A percentile compares a stretch with the other conserved stretches of the same genome.
Conservation (phyloP, 2,888 invertebrate species). For the Julus scandinavius region DNA sequence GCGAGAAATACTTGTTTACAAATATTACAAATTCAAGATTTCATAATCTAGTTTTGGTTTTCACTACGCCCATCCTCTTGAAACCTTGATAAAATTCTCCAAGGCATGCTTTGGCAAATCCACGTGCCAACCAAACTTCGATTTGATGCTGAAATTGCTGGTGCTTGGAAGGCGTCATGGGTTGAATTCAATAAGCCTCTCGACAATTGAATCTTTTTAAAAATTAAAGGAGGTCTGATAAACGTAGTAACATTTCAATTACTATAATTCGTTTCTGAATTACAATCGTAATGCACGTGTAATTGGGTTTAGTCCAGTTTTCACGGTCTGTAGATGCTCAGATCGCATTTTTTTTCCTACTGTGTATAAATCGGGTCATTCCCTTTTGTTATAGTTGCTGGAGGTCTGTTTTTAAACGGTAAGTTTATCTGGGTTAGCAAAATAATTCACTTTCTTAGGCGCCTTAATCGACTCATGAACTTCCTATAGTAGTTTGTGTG, state of each 20-base stretch:
- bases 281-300: neutral
- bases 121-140: neutral
- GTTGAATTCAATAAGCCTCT: neutral
- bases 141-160: neutral
- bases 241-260: neutral
- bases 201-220: conserved; percentile 17
- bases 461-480: neutral
- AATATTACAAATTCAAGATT: neutral
- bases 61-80: neutral
- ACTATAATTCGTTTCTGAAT: neutral
- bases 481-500: neutral
- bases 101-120: neutral
- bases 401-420: conserved; percentile 1
- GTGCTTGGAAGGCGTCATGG: neutral
- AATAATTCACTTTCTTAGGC: neutral
- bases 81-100: neutral
- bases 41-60: neutral
- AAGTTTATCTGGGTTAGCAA: conserved; percentile 27
- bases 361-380: neutral
- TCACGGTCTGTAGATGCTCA: conserved; percentile 1
- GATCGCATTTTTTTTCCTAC: neutral
- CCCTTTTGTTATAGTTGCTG: neutral
- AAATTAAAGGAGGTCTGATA: neutral
- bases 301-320: conserved; percentile 15
- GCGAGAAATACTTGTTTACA: neutral